A percentile compares a stretch with the other conserved stretches of the same genome.
phyloP scores from a whole-genome alignment of 1,140 invertebrate species.

The Drosophila insularis region DNA sequence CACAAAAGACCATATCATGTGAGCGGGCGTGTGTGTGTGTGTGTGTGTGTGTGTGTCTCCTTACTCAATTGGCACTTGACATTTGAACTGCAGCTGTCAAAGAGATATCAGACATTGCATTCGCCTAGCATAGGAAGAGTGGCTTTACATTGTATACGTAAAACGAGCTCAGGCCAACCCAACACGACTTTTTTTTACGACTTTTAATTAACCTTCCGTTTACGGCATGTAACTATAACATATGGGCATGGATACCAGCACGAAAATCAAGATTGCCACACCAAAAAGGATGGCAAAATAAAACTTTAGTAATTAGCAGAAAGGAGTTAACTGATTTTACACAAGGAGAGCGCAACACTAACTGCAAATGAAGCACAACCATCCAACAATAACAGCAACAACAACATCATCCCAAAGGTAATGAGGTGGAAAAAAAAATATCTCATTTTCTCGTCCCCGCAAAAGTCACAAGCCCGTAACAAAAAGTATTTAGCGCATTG shows the following conservation, averaged over 20 bases:
- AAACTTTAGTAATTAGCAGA: slow-evolving; percentile 81
- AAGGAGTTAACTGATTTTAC: slow-evolving; percentile 77
- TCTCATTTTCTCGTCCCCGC: background rate
- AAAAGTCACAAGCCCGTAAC: slow-evolving; percentile 53
- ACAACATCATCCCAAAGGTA: slow-evolving; percentile 38
- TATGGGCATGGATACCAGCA: slow-evolving; percentile 42
- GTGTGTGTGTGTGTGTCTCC: slow-evolving; percentile 39
- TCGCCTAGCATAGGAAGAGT: slow-evolving; percentile 6
- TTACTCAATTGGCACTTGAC: slow-evolving; percentile 57
- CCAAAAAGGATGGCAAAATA: slow-evolving; percentile 47
- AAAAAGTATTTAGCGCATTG: slow-evolving; percentile 75
- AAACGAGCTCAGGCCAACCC: slow-evolving; percentile 32
- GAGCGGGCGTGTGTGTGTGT: slow-evolving; percentile 31
- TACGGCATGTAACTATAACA: slow-evolving; percentile 28
- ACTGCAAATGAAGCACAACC: slow-evolving; percentile 63
- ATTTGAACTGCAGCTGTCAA: slow-evolving; percentile 76
- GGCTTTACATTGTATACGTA: slow-evolving; percentile 15
- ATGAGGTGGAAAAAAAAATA: slow-evolving; percentile 53
- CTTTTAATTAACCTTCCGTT: slow-evolving; percentile 76
- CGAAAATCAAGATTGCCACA: slow-evolving; percentile 68
- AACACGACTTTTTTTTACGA: slow-evolving; percentile 56
- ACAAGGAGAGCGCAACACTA: slow-evolving; percentile 42
- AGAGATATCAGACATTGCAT: slow-evolving; percentile 43
- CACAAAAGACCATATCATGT: slow-evolving; percentile 54
- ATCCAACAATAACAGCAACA: slow-evolving; percentile 21